Percentiles rank a stretch among this genome's conserved stretches.
Conservation (phyloP, 2,797 vertebrate genomes). For the Eurystomus glaucurus region DNA sequence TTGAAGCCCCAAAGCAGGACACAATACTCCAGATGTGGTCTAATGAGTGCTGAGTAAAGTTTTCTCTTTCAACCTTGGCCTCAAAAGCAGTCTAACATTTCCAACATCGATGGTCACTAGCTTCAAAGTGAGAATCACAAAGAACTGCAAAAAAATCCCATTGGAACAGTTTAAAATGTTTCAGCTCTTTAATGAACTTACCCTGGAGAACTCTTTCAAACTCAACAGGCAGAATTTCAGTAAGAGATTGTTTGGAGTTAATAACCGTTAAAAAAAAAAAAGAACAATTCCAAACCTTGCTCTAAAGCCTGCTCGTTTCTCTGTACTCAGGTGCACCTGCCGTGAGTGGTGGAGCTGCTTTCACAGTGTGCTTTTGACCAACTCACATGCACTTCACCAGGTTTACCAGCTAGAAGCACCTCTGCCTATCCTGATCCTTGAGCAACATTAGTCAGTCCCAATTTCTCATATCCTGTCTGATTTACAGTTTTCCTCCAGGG, state of each 20-base stretch:
- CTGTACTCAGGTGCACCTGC: rapidly evolving
- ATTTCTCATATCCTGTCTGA: slow-evolving; percentile 65
- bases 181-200: slow-evolving; percentile 9
- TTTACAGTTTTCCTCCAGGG: slow-evolving; percentile 66
- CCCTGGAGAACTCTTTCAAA: neutral
- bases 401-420: neutral
- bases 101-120: neutral
- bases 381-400: neutral
- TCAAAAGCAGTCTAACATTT: slow-evolving; percentile 6
- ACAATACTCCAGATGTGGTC: neutral
- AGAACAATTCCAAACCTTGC: neutral
- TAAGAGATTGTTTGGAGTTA: neutral
- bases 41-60: neutral
- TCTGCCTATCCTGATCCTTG: neutral
- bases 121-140: slow-evolving; percentile 22
- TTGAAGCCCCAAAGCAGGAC: neutral
- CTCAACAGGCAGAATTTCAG: neutral
- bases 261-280: neutral
- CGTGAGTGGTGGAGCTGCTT: neutral
- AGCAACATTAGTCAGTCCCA: neutral
- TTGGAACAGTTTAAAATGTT: neutral
- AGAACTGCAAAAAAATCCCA: slow-evolving; percentile 6
- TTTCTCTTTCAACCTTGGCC: neutral
- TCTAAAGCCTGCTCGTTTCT: neutral
- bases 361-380: rapidly evolving